Base-by-base conservation (phyloP, 2,888 invertebrate species). In the Lasioglossum calceatum region DNA sequence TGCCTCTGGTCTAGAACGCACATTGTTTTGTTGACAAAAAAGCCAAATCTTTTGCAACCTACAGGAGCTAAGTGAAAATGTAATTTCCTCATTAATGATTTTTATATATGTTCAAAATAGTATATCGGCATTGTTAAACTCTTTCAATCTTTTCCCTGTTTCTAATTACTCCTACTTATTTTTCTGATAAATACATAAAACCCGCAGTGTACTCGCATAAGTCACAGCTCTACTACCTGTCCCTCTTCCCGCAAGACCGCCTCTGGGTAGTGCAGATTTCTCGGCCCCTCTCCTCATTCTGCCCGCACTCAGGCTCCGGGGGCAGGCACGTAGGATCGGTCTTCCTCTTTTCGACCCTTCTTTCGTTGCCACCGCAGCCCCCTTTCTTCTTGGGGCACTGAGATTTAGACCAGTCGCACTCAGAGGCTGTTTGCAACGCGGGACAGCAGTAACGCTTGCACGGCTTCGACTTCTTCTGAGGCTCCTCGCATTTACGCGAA, bases 401-500 rank as follows among this genome's bases (percentile, higher is more conserved):
- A 8, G 27, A 54, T 14, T 27, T 39, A 12, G 0, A 3, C 27
- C 44, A 81, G 8, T 78, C 75, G 67, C 86, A 86, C 0, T 72
- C 47, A 0, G 0, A 10, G 4, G n/a, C 0, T 0, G 0, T 1
- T 32, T 82, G 74, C 10, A 88, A 19, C 47, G 78, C 79, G 0
- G 91, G 82, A 10, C 89, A 91, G 8, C 73, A 85, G 47, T 78
- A 82, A 70, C 79, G 87, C 14, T 87, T 78, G 83, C 84, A 90
- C 0, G 8, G 67, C 36, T n/a, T 0, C n/a, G 1, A 10, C 8
- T 36, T 39, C 42, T 64, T 73, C 12, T 4, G 58, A 50, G 32
- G 12, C 0, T 19, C 64, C 14, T 32, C 64, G 16, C 32, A 67
- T 39, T 23, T 27, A 5, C 44, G 71, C n/a, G n/a, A 61, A 27